A percentile compares a stretch with the other conserved stretches of the same genome.
phyloP scores from a whole-genome alignment of 2,113 vertebrate genomes.

The Anas platyrhynchos region DNA sequence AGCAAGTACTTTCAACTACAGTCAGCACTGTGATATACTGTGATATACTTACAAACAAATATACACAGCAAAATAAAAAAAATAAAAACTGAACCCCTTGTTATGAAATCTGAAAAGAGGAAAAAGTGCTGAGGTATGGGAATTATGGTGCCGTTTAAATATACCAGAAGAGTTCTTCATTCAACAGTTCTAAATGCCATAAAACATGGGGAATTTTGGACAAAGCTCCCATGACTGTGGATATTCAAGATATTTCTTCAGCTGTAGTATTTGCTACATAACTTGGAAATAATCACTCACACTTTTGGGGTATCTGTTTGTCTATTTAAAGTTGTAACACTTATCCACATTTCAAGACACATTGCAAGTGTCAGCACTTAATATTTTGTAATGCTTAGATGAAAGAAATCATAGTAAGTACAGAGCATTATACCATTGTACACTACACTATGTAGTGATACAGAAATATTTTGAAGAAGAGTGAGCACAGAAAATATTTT shows the following conservation, averaged over 20 bases:
- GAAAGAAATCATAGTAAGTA: neutral
- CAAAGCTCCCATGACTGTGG: neutral
- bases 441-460: neutral
- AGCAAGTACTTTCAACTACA: neutral
- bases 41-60: neutral
- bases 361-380: neutral
- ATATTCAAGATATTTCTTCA: neutral
- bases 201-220: neutral
- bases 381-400: neutral
- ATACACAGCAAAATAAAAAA: neutral
- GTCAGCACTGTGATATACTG: neutral
- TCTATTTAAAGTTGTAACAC: neutral
- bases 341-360: neutral
- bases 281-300: neutral
- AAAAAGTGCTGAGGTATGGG: neutral
- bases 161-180: neutral
- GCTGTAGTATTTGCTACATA: neutral
- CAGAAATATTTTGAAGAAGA: neutral
- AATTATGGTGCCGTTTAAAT: neutral
- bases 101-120: neutral
- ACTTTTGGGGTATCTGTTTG: neutral
- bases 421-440: neutral
- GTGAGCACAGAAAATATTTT: neutral
- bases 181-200: neutral
- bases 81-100: neutral